Evolutionary conservation across 1,140 invertebrate genomes (phyloP), one percentile per base, ranked within the genome.

Genomic region (Meloidogyne floridensis): DNA sequence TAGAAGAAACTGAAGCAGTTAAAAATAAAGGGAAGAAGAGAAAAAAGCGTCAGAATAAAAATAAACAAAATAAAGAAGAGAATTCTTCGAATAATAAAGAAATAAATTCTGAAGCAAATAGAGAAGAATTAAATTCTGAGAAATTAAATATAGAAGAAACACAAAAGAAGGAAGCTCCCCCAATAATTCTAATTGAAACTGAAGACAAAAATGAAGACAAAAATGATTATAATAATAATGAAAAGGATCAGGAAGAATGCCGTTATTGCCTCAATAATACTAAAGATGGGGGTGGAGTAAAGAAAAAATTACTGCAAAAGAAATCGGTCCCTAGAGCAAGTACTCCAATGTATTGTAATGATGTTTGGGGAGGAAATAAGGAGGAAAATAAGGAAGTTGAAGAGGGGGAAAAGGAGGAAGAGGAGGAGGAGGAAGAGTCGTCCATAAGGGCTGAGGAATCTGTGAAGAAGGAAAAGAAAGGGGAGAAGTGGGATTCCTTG

Each of bases 301-400:
- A 79, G 65, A 79, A 79, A 51, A 79, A 79, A 51, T 79, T 79
- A 72, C n/a, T 65, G 43, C 75, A 65, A 43, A 77, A 77, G 51
- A 77, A 77, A 47, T 56, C 32, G 13, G 43, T 47, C 9, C 77
- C 51, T 4, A 72, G 65, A 47, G 53, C 69, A 71, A 11, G 65
- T 20, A 69, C 77, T 43, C 77, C 77, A 20, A 20, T 51, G 80
- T 53, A 71, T 15, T 32, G 5, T 42, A 76, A 75, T 18, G 43
- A 42, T 65, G 15, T 69, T 32, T 42, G 20, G 15, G 53, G 7
- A 71, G 56, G 15, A 13, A 54, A 73, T 59, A 72, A 71, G 7
- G 74, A 51, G 4, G 71, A 81, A 53, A 72, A 53, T 9, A 74
- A 75, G 51, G 65, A 20, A 65, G 2, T 59, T 59, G 56, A 59